Evolutionary conservation across 2,113 vertebrate genomes (phyloP).

Genomic region (Oriolus oriolus): DNA sequence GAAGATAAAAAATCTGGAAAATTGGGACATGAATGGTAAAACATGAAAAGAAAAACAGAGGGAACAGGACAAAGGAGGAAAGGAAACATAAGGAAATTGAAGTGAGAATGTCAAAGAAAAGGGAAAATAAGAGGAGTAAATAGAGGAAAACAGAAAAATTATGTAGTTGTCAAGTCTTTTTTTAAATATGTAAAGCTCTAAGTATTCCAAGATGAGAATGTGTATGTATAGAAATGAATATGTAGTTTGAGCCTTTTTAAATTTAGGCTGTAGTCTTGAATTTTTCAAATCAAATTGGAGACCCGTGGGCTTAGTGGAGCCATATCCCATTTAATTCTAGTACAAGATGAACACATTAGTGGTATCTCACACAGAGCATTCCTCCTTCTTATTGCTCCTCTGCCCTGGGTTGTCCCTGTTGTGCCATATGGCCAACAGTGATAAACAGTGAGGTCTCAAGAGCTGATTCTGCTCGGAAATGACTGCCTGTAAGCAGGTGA

Average conservation of each 20-base stretch:
- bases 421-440: neutral
- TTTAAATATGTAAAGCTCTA: neutral
- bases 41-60: neutral
- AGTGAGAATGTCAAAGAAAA: neutral
- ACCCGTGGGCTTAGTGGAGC: neutral
- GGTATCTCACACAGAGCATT: neutral
- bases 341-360: neutral
- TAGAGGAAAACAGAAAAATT: neutral
- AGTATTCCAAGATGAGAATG: neutral
- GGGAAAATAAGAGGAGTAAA: neutral
- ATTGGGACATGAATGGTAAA: neutral
- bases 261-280: neutral
- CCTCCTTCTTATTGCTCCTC: neutral
- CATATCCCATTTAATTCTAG: neutral
- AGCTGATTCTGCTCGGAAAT: neutral
- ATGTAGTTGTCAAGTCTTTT: neutral
- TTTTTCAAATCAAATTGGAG: neutral
- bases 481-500: neutral
- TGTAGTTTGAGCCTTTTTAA: neutral
- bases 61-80: conserved; percentile 24
- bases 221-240: neutral
- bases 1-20: neutral
- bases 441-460: neutral
- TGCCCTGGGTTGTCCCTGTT: neutral
- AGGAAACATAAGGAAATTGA: conserved; percentile 2